Conservation (phyloP, 2,888 invertebrate species). For the Ischnus inquisitorius region DNA sequence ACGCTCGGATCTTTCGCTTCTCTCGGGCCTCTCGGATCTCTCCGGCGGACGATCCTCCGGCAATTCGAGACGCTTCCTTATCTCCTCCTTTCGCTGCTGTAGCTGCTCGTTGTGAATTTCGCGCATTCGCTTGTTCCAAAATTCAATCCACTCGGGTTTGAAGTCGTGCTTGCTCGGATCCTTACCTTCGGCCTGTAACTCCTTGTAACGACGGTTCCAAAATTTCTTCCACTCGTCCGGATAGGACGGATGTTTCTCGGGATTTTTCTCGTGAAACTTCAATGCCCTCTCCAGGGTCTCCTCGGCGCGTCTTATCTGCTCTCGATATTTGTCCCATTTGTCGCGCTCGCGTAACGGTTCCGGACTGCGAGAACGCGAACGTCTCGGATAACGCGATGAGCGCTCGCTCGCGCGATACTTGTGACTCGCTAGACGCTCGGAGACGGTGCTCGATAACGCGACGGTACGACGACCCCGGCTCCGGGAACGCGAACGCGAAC, state of each 20-base stretch:
- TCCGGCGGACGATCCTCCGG: slow-evolving; percentile 84
- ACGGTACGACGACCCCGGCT: slow-evolving; percentile 63
- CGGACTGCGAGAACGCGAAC: slow-evolving; percentile 76
- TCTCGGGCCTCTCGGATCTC: slow-evolving; percentile 62
- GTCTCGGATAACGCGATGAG: slow-evolving; percentile 64
- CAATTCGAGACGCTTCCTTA: slow-evolving; percentile 88
- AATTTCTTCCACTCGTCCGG: slow-evolving; percentile 96
- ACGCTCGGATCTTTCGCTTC: slow-evolving; percentile 18
- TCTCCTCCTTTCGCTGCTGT: slow-evolving; percentile 89
- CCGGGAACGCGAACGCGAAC: slow-evolving; percentile 81
- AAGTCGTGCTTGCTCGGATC: slow-evolving; percentile 94
- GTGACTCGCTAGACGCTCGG: slow-evolving; percentile 31
- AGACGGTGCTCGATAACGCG: slow-evolving; percentile 46
- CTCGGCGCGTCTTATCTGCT: slow-evolving; percentile 85
- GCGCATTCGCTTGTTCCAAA: slow-evolving; percentile 94
- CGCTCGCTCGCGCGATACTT: slow-evolving; percentile 62
- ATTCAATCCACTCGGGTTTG: slow-evolving; percentile 95
- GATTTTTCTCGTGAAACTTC: slow-evolving; percentile 93
- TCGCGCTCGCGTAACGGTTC: slow-evolving; percentile 85
- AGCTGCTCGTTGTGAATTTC: slow-evolving; percentile 91
- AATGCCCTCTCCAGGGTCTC: slow-evolving; percentile 89
- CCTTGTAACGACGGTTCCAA: slow-evolving; percentile 94
- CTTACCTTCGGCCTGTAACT: slow-evolving; percentile 90
- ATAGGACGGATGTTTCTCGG: slow-evolving; percentile 95
- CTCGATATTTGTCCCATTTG: slow-evolving; percentile 87